Evolutionary conservation across 2,113 vertebrate species (phyloP).

Genomic region (Galeopterus variegatus): DNA sequence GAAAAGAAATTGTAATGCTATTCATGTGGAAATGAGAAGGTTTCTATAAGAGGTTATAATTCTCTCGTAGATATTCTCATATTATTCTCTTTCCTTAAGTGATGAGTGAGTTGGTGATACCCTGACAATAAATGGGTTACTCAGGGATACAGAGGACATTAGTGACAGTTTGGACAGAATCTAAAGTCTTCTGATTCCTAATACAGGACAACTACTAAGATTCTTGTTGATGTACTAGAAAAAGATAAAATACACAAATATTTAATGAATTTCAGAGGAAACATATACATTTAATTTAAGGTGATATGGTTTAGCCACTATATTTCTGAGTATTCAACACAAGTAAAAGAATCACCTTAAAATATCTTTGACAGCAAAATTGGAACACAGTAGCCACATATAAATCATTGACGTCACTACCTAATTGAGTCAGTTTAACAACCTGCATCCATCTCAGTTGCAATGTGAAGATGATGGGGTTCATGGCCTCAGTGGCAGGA

Average conservation of each 20-base stretch:
- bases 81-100: not conserved
- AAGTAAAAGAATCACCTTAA: not conserved
- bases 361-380: conserved; percentile 1
- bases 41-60: not conserved
- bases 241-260: not conserved
- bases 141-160: not conserved
- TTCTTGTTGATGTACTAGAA: not conserved
- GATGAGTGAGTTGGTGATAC: not conserved
- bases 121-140: not conserved
- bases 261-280: not conserved
- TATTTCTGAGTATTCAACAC: not conserved
- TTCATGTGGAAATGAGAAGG: not conserved
- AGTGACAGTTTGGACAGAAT: not conserved
- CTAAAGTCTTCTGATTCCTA: not conserved
- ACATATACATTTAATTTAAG: not conserved
- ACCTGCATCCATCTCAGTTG: not conserved
- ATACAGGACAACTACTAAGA: not conserved
- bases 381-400: not conserved
- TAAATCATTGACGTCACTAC: not conserved
- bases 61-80: not conserved
- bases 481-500: fast-evolving
- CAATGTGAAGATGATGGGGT: not conserved
- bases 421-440: not conserved
- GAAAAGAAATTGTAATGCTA: not conserved
- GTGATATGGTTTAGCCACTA: not conserved